These are phyloP conservation scores for Catagonus wagneri DNA, from an alignment of 2,113 vertebrate species.

Conservation along the genomic window DNA sequence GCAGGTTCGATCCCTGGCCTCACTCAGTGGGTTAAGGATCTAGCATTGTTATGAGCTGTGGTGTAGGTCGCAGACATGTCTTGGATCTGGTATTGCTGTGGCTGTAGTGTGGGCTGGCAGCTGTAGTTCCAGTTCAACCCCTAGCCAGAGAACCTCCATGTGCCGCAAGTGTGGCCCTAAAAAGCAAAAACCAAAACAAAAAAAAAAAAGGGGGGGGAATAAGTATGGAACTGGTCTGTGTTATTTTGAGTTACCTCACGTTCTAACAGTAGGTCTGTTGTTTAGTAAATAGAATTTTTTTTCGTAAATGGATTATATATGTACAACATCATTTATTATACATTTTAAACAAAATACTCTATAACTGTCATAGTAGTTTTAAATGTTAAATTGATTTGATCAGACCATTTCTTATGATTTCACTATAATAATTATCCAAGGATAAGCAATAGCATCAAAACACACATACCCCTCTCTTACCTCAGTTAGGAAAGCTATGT, in stretches of 20 bases:
- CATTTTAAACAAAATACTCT: neutral
- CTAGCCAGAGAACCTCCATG: no score
- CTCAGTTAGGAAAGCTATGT: neutral
- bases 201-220: no score
- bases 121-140: no score
- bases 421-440: neutral
- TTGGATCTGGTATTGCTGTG: no score
- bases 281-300: neutral
- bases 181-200: no score
- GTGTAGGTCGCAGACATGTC: no score
- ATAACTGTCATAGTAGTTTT: neutral
- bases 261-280: neutral
- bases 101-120: no score
- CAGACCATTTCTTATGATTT: neutral
- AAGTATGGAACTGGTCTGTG: neutral
- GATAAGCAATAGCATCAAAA: neutral
- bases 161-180: no score
- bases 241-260: neutral
- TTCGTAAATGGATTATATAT: neutral
- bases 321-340: neutral
- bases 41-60: no score
- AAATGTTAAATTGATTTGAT: neutral
- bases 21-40: no score
- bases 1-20: no score
- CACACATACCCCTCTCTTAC: neutral